Percentiles rank a stretch among this genome's conserved stretches.
These are phyloP conservation scores for Gastracanthus pulcherrimus DNA, from an alignment of 2,888 invertebrate species.

Conservation along the genomic window DNA sequence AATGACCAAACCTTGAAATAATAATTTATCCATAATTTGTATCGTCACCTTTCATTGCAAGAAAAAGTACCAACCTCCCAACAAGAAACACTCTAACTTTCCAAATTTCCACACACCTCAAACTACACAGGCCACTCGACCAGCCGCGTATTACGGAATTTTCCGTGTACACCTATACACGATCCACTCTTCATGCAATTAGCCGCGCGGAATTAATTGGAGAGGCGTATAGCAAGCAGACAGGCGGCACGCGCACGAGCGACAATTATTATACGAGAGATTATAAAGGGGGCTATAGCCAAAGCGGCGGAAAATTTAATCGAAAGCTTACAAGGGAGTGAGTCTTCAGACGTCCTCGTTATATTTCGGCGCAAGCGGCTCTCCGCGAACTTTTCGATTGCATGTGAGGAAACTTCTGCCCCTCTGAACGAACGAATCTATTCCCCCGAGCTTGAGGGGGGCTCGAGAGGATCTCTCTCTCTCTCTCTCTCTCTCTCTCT, in stretches of 20 bases:
- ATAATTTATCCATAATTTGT: no score
- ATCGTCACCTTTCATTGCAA: no score
- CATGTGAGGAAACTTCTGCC: conserved; percentile 32
- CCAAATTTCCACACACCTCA: no score
- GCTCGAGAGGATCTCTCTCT: conserved; percentile 27
- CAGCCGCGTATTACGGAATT: no score
- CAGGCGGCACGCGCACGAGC: neutral
- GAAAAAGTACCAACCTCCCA: no score
- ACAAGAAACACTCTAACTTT: no score
- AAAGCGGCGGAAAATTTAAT: conserved; percentile 50
- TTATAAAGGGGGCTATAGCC: neutral
- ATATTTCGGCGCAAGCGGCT: conserved; percentile 23
- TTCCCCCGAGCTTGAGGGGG: neutral
- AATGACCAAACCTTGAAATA: no score
- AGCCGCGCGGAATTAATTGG: conserved; percentile 32
- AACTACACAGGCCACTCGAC: no score
- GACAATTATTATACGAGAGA: conserved; percentile 45
- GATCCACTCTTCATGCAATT: conserved; percentile 19
- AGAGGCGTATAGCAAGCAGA: no score
- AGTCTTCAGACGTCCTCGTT: conserved; percentile 49
- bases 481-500: no score
- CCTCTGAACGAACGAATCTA: no score
- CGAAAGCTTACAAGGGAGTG: conserved; percentile 35
- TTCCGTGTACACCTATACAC: neutral
- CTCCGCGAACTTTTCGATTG: conserved; percentile 54